Conservation (phyloP, 30 jellyfish, hydroid and myxozoan genomes). For the Pelagia noctiluca region DNA sequence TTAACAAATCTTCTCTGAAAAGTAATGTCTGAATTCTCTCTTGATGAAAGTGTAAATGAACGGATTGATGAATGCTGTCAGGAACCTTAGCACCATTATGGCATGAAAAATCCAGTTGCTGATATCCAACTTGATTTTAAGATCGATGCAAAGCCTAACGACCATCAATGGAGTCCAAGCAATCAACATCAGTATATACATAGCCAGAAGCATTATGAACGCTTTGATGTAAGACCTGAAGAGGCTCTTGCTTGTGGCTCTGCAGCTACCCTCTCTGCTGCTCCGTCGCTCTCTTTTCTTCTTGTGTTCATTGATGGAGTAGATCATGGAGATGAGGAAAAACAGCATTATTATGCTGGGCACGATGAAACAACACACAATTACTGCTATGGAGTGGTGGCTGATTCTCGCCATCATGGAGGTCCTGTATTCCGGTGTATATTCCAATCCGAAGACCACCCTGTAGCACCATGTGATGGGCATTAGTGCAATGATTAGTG, state of each 20-base stretch:
- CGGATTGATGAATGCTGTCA: slow-evolving; percentile 68
- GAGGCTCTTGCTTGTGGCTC: neutral
- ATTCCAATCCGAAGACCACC: slow-evolving; percentile 49
- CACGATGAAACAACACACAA: slow-evolving; percentile 60
- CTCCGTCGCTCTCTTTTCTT: slow-evolving; percentile 40
- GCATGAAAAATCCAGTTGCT: slow-evolving; percentile 20
- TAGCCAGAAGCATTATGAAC: slow-evolving; percentile 65
- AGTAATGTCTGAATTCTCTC: slow-evolving; percentile 47
- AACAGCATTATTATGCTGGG: slow-evolving; percentile 64
- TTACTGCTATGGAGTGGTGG: slow-evolving; percentile 58
- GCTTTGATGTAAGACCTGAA: slow-evolving; percentile 65
- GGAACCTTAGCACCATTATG: slow-evolving; percentile 54
- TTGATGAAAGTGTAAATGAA: slow-evolving; percentile 63
- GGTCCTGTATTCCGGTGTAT: slow-evolving; percentile 12
- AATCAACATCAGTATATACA: slow-evolving; percentile 62
- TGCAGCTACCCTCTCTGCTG: slow-evolving; percentile 33
- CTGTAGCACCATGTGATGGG: slow-evolving; percentile 74
- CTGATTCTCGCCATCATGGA: slow-evolving; percentile 40
- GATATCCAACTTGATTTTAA: slow-evolving; percentile 28
- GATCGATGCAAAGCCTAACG: slow-evolving; percentile 62
- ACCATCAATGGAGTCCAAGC: slow-evolving; percentile 80
- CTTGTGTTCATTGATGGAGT: slow-evolving; percentile 45
- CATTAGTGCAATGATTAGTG: slow-evolving; percentile 50
- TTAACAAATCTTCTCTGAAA: slow-evolving; percentile 21
- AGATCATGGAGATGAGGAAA: slow-evolving; percentile 53